phyloP scores from a whole-genome alignment of 2,797 vertebrate species.

The Propithecus deckenii region DNA sequence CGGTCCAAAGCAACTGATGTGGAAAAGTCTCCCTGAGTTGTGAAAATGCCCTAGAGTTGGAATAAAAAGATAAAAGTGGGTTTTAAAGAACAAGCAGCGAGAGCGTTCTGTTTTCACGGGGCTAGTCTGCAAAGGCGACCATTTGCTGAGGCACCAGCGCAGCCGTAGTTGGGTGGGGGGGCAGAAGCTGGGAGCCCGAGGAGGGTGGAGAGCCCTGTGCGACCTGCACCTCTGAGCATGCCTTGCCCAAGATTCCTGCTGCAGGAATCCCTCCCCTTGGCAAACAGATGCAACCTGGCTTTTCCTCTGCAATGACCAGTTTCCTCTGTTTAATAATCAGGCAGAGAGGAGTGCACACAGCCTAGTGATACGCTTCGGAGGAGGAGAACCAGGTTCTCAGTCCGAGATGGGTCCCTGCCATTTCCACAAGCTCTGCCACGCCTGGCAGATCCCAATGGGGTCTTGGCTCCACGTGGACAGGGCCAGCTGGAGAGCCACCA shows the following conservation, averaged over 20 bases:
- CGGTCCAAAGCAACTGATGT: not conserved
- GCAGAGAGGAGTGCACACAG: no score
- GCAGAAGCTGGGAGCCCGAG: rapidly evolving
- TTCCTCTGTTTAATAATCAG: not conserved
- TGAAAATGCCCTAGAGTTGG: slow-evolving; percentile 34
- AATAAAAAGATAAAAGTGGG: not conserved
- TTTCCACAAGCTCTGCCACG: not conserved
- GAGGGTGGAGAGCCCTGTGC: not conserved
- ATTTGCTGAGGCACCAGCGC: not conserved
- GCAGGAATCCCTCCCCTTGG: not conserved
- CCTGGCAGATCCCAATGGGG: not conserved
- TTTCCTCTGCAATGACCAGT: not conserved
- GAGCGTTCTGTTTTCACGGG: not conserved
- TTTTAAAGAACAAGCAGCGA: not conserved
- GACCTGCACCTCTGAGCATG: not conserved
- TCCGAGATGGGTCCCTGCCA: not conserved
- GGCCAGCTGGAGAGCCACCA: not conserved
- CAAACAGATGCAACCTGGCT: not conserved
- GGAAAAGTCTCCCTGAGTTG: slow-evolving; percentile 37
- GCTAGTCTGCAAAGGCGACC: not conserved
- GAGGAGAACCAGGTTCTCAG: no score
- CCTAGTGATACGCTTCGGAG: not conserved
- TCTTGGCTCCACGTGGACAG: not conserved
- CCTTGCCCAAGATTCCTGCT: not conserved
- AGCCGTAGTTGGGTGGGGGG: not conserved